Evolutionary conservation across 2,888 invertebrate genomes (phyloP), one percentile per base, ranked within the genome.

Genomic region (Brachyptera putata): DNA sequence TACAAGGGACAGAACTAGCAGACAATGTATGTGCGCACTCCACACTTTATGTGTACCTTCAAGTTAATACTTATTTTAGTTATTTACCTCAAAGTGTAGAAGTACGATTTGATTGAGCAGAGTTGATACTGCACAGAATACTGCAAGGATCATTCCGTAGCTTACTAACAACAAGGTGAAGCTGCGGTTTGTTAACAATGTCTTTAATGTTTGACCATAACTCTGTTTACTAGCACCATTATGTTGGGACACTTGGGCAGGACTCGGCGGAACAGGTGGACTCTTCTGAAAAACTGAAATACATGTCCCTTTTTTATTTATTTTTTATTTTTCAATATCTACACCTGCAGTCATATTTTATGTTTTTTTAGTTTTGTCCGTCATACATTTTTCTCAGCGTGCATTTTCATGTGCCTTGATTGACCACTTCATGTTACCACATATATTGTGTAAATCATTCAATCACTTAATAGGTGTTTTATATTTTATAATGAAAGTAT

Each of bases 71-170:
- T n/a, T n/a, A n/a, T 84, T 81, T 75, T n/a, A n/a, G n/a, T n/a
- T n/a, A n/a, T 84, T 81, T 75, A 91, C 91, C 68, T 87, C 86
- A 76, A 91, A 95, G 75, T 95, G 87, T 61, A 79, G 76, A 14
- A 92, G 77, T 43, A 98, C 84, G 68, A 96, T 87, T 77, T 89
- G 89, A 74, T 94, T 95, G 41, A 98, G 84, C 39, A 96, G 82
- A 0, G 98, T 99, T 1, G 96, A 96, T 66, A 98, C 91, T 22
- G 96, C 97, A 73, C 98, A 98, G 76, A 96, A 98, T 7, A 91
- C 91, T 1, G 98, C 97, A 4, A 95, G 94, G 75, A 97, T 98
- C 70, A 96, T 86, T 1, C 95, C 95, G 71, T 96, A 96, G 5
- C 94, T 91, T 57, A 90, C 71, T 57, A 94, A 79, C 11, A 96